Base-by-base conservation (phyloP, 2,797 vertebrate genomes). In the Poecilia picta region DNA sequence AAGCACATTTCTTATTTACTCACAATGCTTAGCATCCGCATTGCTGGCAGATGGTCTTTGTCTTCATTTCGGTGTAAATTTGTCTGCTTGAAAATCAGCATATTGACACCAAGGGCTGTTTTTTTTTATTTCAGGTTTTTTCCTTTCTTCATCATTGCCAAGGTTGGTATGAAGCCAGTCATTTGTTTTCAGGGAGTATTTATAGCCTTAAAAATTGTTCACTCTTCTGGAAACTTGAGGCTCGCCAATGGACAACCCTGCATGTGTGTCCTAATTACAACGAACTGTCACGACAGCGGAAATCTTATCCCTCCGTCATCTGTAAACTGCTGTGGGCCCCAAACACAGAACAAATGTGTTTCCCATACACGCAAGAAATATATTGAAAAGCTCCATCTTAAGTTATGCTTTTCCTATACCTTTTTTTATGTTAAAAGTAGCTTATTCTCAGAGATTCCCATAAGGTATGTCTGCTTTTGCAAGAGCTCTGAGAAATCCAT, bases 211-310 rank as follows among this genome's bases (percentile, higher is more conserved):
- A 64, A 57, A 83, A 80, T 88, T 74, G 83, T 87, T 84, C 75
- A 45, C 81, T 83, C 68, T 77, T 72, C 73, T 79, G 68, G 83
- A 85, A 83, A 47, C 71, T 70, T 72, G 16, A 64, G 80, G 73
- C 57, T 33, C 74, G 75, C 59, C 28, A 79, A 76, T 80, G 66
- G 43, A 66, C 28, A 28, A 75, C 83, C 31, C 43, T 68, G 76
- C 23, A 71, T 90, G 84, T 90, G 87, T 91, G 83, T 86, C 88
- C 85, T 89, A 88, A 92, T 92, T 92, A 89, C 88, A 88, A 78
- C 47, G 25, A 49, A 77, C 72, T 18, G 5, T 66, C 73, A 59
- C 15, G 16, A 74, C 57, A 80, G 81, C 81, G 84, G 28, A 85
- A 89, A 82, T 70, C 77, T 83, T 88, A 87, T 91, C 85, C 80